Evolutionary conservation across 1,140 invertebrate genomes (phyloP).

Genomic region (Cheumatopsyche charites): DNA sequence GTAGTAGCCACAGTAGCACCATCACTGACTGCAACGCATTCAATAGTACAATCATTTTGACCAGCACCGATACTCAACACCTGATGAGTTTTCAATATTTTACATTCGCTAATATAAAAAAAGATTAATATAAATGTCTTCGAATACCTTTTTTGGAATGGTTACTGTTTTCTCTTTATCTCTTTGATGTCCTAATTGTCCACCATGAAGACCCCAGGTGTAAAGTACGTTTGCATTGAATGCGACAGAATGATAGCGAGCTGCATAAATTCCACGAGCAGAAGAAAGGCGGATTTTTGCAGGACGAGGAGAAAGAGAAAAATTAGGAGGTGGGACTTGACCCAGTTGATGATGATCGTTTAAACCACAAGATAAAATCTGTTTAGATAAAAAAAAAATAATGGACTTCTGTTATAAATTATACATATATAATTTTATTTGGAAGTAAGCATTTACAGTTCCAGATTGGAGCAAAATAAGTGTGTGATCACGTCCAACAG

Average conservation of each 20-base stretch:
- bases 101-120: constrained; percentile 1
- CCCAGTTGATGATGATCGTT: constrained; percentile 69
- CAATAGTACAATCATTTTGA: constrained; percentile 34
- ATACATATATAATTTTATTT: too few relatives aligned
- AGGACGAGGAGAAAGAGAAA: constrained; percentile 60
- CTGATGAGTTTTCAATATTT: constrained; percentile 13
- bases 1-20: constrained; percentile 72
- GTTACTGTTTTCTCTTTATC: constrained; percentile 53
- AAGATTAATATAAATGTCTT: not conserved
- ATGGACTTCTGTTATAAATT: not conserved
- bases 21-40: constrained; percentile 65
- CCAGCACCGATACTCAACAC: constrained; percentile 34
- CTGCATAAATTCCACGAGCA: constrained; percentile 64
- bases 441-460: too few relatives aligned
- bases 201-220: constrained; percentile 74
- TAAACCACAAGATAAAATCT: constrained; percentile 68
- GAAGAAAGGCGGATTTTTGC: constrained; percentile 51
- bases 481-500: constrained; percentile 69
- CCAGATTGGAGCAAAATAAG: constrained; percentile 67
- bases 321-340: constrained; percentile 57
- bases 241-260: constrained; percentile 70
- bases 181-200: constrained; percentile 70
- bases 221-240: constrained; percentile 65
- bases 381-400: not conserved
- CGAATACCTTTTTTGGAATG: constrained; percentile 57